Conservation (phyloP, 2,888 invertebrate species). For the Ichneumoninae sp. region DNA sequence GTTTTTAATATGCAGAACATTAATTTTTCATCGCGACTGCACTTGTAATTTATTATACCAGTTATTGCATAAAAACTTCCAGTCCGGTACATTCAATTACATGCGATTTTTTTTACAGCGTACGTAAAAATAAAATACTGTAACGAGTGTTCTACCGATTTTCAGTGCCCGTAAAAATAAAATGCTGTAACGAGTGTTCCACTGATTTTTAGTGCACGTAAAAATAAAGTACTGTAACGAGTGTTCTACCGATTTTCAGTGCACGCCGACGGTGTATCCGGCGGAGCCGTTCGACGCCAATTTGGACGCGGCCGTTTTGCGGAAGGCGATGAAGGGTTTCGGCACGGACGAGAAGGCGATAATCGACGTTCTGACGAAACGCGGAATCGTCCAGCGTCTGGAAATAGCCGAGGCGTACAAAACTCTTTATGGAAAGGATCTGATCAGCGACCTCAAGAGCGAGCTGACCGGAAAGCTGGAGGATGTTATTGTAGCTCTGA, state of each 20-base stretch:
- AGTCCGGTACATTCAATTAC: too few relatives aligned
- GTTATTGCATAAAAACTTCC: too few relatives aligned
- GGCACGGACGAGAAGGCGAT: conserved; percentile 97
- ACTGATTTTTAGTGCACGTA: conserved; percentile 86
- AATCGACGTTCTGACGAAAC: conserved; percentile 94
- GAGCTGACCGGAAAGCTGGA: conserved; percentile 96
- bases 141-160: neutral
- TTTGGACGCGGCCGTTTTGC: conserved; percentile 92
- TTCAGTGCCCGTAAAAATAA: conserved; percentile 86
- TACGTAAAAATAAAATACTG: neutral
- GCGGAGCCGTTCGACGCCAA: conserved; percentile 94
- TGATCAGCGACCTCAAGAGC: conserved; percentile 93
- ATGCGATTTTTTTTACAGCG: conserved; percentile 86
- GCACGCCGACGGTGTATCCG: conserved; percentile 94
- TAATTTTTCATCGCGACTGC: neutral
- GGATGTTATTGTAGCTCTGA: conserved; percentile 94
- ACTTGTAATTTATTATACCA: neutral
- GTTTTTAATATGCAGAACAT: too few relatives aligned
- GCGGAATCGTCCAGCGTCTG: conserved; percentile 95
- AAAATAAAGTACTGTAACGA: neutral
- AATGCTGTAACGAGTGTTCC: conserved; percentile 1
- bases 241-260: conserved; percentile 85
- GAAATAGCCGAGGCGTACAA: conserved; percentile 97
- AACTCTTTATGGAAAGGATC: conserved; percentile 94
- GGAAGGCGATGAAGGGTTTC: conserved; percentile 97